A percentile compares a stretch with the other conserved stretches of the same genome.
phyloP scores from a whole-genome alignment of 2,888 invertebrate species.

The Petrolisthes manimaculis region DNA sequence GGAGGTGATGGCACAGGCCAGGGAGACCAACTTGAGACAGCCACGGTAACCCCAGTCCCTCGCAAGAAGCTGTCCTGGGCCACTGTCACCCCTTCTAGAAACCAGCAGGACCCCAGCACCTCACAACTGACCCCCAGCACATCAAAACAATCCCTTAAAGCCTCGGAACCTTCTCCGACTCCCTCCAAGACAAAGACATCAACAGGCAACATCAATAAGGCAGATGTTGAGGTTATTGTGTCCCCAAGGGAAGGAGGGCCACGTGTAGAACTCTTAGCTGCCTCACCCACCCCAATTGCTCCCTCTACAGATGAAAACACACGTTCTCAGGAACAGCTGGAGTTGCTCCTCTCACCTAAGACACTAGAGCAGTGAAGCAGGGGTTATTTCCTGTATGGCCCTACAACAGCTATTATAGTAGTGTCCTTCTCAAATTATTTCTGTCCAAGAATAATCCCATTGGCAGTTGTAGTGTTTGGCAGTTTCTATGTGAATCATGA shows the following conservation, averaged over 20 bases:
- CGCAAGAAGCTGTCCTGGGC: conserved; percentile 10
- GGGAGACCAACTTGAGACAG: background rate
- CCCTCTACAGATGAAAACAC: conserved; percentile 22
- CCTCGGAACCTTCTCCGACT: background rate
- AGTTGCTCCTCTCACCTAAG: conserved; percentile 57
- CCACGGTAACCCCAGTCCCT: background rate
- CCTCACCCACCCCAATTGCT: conserved; percentile 27
- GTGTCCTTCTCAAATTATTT: too few species aligned
- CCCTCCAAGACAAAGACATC: background rate
- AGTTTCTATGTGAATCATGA: too few species aligned
- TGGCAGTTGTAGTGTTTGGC: too few species aligned
- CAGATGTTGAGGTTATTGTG: background rate
- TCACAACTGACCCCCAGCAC: background rate
- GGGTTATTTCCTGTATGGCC: too few species aligned
- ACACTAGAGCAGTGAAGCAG: conserved; percentile 32
- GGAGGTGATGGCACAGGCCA: background rate
- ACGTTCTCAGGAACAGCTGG: conserved; percentile 58
- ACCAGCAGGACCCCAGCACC: background rate
- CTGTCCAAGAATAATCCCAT: too few species aligned
- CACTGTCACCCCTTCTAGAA: background rate
- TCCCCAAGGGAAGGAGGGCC: conserved; percentile 20
- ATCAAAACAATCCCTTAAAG: background rate
- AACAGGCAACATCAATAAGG: background rate
- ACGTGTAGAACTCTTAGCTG: conserved; percentile 29
- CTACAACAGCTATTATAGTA: too few species aligned